Percentiles rank a stretch among this genome's conserved stretches.
These are phyloP conservation scores for Micrasema longulum DNA, from an alignment of 1,140 invertebrate genomes.

Conservation along the genomic window DNA sequence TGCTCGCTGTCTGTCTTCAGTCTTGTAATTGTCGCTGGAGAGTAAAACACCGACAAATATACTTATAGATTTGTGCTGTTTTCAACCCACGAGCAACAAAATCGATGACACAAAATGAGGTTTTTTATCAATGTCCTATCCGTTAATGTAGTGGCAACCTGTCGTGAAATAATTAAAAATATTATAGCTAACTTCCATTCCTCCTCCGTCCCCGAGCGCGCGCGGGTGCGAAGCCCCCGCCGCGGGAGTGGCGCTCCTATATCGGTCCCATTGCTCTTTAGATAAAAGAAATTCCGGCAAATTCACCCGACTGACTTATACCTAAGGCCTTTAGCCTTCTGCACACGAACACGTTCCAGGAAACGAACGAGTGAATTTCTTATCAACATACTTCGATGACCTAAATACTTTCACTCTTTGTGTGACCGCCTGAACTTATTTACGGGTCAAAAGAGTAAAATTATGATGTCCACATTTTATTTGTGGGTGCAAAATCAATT, in stretches of 20 bases:
- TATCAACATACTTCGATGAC: background rate
- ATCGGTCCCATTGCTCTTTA: background rate
- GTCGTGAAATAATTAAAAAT: background rate
- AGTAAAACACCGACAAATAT: too few relatives aligned
- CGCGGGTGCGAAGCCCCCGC: background rate
- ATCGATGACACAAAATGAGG: too few relatives aligned
- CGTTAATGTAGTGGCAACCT: background rate
- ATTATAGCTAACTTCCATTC: background rate
- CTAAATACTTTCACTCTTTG: background rate
- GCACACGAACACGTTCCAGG: background rate
- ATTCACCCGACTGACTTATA: background rate
- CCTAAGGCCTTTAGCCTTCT: background rate
- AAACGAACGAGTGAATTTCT: slow-evolving; percentile 9
- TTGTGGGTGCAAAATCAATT: too few relatives aligned
- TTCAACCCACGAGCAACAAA: too few relatives aligned
- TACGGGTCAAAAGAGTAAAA: too few relatives aligned
- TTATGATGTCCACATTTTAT: too few relatives aligned
- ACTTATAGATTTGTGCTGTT: too few relatives aligned
- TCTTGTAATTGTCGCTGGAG: too few relatives aligned
- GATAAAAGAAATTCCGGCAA: slow-evolving; percentile 16
- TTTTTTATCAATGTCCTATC: too few relatives aligned
- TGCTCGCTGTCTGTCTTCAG: too few relatives aligned
- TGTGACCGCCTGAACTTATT: too few relatives aligned
- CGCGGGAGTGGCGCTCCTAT: background rate
- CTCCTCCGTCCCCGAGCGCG: background rate